phyloP scores from a whole-genome alignment of 2,113 vertebrate genomes.

The Narcine bancroftii region DNA sequence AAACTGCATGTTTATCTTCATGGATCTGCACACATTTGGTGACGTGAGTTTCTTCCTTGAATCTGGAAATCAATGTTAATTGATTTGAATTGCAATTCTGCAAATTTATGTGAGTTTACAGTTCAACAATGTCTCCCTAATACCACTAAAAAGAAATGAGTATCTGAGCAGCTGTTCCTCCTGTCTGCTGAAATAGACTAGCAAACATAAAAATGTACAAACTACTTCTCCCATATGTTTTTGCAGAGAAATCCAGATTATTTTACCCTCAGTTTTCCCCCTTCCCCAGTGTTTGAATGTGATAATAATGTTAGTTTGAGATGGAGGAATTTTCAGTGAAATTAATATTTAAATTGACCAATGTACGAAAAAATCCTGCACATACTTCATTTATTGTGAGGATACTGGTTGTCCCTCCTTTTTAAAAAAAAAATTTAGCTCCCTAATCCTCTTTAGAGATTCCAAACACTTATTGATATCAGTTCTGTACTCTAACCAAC shows the following conservation, averaged over 20 bases:
- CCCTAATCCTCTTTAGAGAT: background rate
- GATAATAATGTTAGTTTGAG: background rate
- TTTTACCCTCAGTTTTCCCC: background rate
- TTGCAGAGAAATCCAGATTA: background rate
- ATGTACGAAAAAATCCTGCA: background rate
- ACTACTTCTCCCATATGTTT: background rate
- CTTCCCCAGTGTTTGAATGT: background rate
- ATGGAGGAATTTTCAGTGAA: background rate
- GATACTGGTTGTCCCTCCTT: background rate
- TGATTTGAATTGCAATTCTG: slow-evolving; percentile 4
- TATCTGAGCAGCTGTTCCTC: background rate
- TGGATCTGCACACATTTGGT: background rate
- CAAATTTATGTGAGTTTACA: background rate
- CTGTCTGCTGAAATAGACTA: too few species aligned
- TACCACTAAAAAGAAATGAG: background rate
- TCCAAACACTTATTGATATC: too few species aligned
- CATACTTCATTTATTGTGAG: background rate
- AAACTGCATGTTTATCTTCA: background rate
- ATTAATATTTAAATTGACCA: background rate
- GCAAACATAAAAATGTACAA: too few species aligned
- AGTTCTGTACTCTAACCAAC: too few species aligned
- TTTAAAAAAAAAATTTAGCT: background rate
- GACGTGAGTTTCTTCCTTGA: background rate
- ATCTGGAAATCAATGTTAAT: background rate
- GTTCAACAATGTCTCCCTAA: background rate